phyloP scores from a whole-genome alignment of 1,140 invertebrate genomes.

The Hyles euphorbiae region DNA sequence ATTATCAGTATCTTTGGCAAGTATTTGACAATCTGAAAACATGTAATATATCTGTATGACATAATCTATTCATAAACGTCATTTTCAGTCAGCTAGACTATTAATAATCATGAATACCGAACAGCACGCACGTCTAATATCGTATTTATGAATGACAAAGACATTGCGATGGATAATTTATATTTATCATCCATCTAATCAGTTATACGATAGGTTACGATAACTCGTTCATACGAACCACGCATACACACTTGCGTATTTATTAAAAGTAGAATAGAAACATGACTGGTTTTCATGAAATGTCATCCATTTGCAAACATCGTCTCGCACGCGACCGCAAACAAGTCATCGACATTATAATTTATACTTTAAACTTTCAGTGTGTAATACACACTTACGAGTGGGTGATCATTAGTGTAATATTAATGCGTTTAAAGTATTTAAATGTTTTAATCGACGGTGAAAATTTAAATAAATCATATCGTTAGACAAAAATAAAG shows the following conservation, averaged over 20 bases:
- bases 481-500: too few relatives aligned
- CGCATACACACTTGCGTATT: constrained; percentile 3
- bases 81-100: constrained; percentile 29
- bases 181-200: constrained; percentile 20
- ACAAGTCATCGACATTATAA: constrained; percentile 22
- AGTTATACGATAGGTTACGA: constrained; percentile 6
- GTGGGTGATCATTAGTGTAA: too few relatives aligned
- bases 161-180: constrained; percentile 18
- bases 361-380: too few relatives aligned
- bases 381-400: too few relatives aligned
- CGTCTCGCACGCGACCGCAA: constrained; percentile 37
- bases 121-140: constrained; percentile 16
- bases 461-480: too few relatives aligned
- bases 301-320: constrained; percentile 38
- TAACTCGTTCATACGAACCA: too few relatives aligned
- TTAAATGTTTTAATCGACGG: too few relatives aligned
- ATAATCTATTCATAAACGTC: constrained; percentile 24
- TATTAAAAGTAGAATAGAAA: constrained; percentile 32
- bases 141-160: constrained; percentile 14
- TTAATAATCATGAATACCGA: constrained; percentile 26
- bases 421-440: too few relatives aligned
- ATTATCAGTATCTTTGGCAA: too few relatives aligned
- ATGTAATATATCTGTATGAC: constrained; percentile 3
- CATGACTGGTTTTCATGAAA: constrained; percentile 49
- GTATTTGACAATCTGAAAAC: constrained; percentile 1